phyloP scores from a whole-genome alignment of 1,140 invertebrate genomes.

The Diorhabda carinulata region DNA sequence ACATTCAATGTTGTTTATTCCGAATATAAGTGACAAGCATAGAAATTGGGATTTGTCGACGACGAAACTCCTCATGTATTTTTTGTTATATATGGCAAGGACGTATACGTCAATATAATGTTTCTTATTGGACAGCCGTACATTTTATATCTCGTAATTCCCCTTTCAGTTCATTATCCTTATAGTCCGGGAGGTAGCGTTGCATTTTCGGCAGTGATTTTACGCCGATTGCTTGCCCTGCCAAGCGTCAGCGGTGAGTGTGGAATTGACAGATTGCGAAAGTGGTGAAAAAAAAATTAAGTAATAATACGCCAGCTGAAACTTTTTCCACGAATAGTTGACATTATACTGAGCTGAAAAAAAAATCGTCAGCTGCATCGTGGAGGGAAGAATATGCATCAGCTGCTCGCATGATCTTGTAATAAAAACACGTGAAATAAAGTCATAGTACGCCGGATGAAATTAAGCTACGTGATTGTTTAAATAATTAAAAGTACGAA shows the following conservation, averaged over 20 bases:
- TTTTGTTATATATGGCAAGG: not conserved
- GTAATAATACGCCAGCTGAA: not conserved
- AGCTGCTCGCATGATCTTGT: conserved; percentile 9
- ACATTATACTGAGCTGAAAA: not conserved
- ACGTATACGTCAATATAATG: not conserved
- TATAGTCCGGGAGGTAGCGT: not conserved
- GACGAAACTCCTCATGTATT: not conserved
- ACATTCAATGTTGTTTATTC: not conserved
- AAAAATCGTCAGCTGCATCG: too few species aligned
- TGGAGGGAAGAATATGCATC: not conserved
- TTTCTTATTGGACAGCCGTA: not conserved
- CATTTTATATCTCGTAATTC: not conserved
- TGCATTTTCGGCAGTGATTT: not conserved
- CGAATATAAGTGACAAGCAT: not conserved
- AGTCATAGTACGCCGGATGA: conserved; percentile 5
- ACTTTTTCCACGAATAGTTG: not conserved
- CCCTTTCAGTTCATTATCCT: too few species aligned
- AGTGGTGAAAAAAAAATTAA: too few species aligned
- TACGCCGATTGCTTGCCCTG: conserved; percentile 3
- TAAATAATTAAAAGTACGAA: conserved; percentile 8
- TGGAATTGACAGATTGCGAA: too few species aligned
- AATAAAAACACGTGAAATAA: conserved; percentile 7
- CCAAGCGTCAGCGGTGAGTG: too few species aligned
- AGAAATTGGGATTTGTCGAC: not conserved
- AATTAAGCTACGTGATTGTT: conserved; percentile 7